These are phyloP conservation scores for Stenopsyche tienmushanensis DNA, from an alignment of 1,140 invertebrate species.

Conservation along the genomic window DNA sequence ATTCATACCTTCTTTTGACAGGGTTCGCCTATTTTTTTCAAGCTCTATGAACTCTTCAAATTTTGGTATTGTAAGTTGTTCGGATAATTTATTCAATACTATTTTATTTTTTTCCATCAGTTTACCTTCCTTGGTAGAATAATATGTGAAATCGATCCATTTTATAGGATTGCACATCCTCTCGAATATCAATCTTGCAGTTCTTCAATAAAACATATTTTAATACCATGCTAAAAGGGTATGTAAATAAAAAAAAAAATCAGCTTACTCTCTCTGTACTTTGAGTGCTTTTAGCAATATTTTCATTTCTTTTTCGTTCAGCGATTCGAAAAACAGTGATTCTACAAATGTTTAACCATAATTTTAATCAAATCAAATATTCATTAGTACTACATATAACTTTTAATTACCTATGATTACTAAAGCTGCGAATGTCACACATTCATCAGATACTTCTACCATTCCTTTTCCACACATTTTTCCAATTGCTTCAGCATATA, in stretches of 20 bases:
- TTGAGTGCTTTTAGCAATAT: background rate
- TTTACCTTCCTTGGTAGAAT: too few relatives aligned
- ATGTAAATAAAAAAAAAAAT: background rate
- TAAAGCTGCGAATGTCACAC: background rate
- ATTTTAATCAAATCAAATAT: background rate
- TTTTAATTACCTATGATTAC: background rate
- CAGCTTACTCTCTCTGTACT: constrained; percentile 9
- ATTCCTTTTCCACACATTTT: background rate
- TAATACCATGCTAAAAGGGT: too few relatives aligned
- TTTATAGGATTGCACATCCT: too few relatives aligned
- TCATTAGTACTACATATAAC: too few relatives aligned
- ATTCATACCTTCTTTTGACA: background rate
- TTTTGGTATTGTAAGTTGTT: too few relatives aligned
- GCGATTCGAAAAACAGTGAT: background rate
- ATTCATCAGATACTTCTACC: background rate
- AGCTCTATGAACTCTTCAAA: too few relatives aligned
- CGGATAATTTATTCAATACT: too few relatives aligned
- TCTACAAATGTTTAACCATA: background rate
- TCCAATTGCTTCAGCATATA: background rate
- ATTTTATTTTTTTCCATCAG: too few relatives aligned
- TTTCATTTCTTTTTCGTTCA: background rate
- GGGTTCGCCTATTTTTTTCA: too few relatives aligned
- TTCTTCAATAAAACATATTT: too few relatives aligned
- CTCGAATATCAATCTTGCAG: too few relatives aligned
- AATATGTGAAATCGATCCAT: too few relatives aligned